Evolutionary conservation across 2,888 invertebrate species (phyloP).

Genomic region (Eumacrocentrus americanus): DNA sequence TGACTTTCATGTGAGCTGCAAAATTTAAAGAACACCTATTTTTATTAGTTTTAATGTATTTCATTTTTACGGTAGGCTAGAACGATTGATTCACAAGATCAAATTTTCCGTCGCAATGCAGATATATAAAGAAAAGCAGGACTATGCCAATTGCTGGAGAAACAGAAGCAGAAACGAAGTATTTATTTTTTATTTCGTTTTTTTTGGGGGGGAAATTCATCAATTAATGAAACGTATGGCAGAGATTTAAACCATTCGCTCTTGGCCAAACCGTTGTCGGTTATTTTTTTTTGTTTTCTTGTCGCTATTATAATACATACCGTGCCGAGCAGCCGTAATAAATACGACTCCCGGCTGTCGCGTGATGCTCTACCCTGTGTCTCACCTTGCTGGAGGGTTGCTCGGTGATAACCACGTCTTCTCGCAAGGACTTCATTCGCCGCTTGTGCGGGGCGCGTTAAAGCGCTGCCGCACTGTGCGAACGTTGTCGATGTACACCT

Average conservation of each 20-base stretch:
- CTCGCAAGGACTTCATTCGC: constrained; percentile 48
- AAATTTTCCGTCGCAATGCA: not conserved
- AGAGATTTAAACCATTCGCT: constrained; percentile 15
- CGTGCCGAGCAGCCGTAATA: constrained; percentile 53
- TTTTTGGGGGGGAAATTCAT: constrained; percentile 6
- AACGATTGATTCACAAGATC: constrained; percentile 10
- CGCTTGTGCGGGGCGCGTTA: constrained; percentile 40
- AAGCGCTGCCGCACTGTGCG: constrained; percentile 47
- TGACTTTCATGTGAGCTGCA: constrained; percentile 10
- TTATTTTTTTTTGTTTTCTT: constrained; percentile 31
- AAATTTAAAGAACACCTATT: not conserved
- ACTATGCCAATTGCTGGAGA: not conserved
- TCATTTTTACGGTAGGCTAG: constrained; percentile 21
- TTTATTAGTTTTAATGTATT: not conserved
- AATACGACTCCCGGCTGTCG: constrained; percentile 53
- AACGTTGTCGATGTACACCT: constrained; percentile 51
- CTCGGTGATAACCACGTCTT: constrained; percentile 48
- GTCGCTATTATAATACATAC: constrained; percentile 54
- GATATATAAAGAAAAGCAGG: not conserved
- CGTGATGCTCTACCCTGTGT: constrained; percentile 59
- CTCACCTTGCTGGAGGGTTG: constrained; percentile 59
- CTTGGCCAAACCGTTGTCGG: constrained; percentile 23
- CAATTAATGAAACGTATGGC: not conserved
- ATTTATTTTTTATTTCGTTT: not conserved
- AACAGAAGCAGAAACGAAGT: not conserved